These are phyloP conservation scores for Pheosia tremula DNA, from an alignment of 2,888 invertebrate genomes.

Conservation along the genomic window DNA sequence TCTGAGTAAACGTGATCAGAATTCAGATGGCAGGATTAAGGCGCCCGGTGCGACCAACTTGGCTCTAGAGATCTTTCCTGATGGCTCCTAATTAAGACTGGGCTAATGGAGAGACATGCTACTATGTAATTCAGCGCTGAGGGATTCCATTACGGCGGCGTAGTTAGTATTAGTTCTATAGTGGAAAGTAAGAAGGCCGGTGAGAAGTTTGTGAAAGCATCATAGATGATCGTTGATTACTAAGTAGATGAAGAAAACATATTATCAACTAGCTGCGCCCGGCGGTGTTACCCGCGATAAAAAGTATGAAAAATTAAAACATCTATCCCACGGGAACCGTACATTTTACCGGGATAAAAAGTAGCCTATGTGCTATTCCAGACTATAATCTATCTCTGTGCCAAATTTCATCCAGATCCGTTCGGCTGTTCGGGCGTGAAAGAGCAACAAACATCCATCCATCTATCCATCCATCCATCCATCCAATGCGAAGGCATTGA, in stretches of 20 bases:
- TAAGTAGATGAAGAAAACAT: background rate
- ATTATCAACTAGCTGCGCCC: no score
- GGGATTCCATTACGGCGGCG: conserved; percentile 42
- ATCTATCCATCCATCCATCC: no score
- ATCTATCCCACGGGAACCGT: no score
- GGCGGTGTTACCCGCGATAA: no score
- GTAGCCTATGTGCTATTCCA: no score
- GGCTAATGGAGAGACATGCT: conserved; percentile 68
- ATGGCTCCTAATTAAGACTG: conserved; percentile 69
- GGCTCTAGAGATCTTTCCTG: conserved; percentile 62
- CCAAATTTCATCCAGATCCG: no score
- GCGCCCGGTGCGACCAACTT: conserved; percentile 60
- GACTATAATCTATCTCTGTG: no score
- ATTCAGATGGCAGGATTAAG: conserved; percentile 71
- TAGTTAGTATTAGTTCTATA: conserved; percentile 32
- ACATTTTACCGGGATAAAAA: no score
- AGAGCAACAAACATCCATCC: no score
- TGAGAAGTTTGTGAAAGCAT: background rate
- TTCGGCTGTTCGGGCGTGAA: no score
- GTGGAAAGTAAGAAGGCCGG: conserved; percentile 28
- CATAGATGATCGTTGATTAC: background rate
- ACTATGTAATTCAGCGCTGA: conserved; percentile 45
- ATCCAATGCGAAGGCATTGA: no score
- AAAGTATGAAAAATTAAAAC: no score
- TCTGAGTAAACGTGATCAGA: conserved; percentile 71